Evolutionary conservation across 2,888 invertebrate species (phyloP), one percentile per base, ranked within the genome.

Genomic region (Anthophora plumipes): DNA sequence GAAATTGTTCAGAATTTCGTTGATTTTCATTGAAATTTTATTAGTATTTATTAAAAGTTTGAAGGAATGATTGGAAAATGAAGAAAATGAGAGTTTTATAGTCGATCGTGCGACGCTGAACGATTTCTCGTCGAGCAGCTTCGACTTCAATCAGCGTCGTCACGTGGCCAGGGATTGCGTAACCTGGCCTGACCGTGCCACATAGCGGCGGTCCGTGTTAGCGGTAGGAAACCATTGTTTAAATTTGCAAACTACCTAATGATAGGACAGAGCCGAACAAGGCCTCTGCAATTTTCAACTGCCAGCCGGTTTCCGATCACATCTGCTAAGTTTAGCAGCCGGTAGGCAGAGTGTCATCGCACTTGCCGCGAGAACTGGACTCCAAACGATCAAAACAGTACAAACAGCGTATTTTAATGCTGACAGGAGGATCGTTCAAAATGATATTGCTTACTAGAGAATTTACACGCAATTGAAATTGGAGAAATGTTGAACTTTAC

Each of bases 221-320:
- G 88, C 88, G 87, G 91, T 91, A 90, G 91, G 90, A 91, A 91
- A 92, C 90, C 88, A 89, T 91, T 92, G 92, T 90, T 92, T 92
- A 92, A 92, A 92, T 92, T 92, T 89, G 91, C 91, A 92, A 92
- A 92, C 90, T 92, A 91, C 91, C 90, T 91, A 92, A 92, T 91
- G 90, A 91, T 90, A 87, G 90, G 91, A 87, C 89, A 89, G 87
- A 86, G 83, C 88, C 87, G 90, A 88, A 89, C 90, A 90, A 89
- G 91, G 89, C 85, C 90, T 80, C 82, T 83, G 88, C 83, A 88
- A 90, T 91, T 90, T 89, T 84, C 89, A 87, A 85, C 85, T 83
- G 84, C 59, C 80, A 66, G 88, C 74, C 77, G 85, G 88, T 90
- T 89, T 89, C 89, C 89, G 88, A 90, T 81, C 82, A 68, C 82